Conservation (phyloP, 2,888 invertebrate genomes). For the Sarcophaga subvicina region DNA sequence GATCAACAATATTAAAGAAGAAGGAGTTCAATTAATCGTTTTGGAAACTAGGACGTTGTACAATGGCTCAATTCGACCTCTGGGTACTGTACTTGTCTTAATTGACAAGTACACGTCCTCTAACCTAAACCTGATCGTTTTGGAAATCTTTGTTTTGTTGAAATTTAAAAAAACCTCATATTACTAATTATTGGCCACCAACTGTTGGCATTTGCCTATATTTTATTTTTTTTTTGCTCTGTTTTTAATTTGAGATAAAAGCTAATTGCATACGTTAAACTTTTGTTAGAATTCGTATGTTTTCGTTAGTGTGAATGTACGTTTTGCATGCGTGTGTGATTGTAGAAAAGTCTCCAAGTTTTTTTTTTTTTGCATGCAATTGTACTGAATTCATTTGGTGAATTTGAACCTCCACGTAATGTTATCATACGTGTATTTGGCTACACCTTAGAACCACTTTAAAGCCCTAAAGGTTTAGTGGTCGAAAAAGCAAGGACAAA, state of each 20-base stretch:
- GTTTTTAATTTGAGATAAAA: slow-evolving; percentile 41
- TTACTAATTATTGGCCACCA: neutral
- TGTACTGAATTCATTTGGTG: neutral
- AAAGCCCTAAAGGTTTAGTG: neutral
- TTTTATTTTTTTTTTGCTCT: neutral
- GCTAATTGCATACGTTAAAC: slow-evolving; percentile 14
- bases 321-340: neutral
- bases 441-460: slow-evolving; percentile 23
- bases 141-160: too few relatives aligned
- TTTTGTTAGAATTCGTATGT: neutral
- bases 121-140: too few relatives aligned
- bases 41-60: too few relatives aligned
- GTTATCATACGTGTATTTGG: neutral
- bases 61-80: too few relatives aligned
- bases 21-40: too few relatives aligned
- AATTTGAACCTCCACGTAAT: neutral
- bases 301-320: neutral
- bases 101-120: too few relatives aligned
- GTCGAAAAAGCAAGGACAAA: neutral
- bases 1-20: too few relatives aligned
- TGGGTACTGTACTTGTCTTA: too few relatives aligned
- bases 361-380: slow-evolving; percentile 17
- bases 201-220: neutral
- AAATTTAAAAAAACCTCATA: too few relatives aligned
- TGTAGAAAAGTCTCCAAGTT: slow-evolving; percentile 2